Conservation (phyloP, 2,797 vertebrate genomes). For the Lophius americanus region DNA sequence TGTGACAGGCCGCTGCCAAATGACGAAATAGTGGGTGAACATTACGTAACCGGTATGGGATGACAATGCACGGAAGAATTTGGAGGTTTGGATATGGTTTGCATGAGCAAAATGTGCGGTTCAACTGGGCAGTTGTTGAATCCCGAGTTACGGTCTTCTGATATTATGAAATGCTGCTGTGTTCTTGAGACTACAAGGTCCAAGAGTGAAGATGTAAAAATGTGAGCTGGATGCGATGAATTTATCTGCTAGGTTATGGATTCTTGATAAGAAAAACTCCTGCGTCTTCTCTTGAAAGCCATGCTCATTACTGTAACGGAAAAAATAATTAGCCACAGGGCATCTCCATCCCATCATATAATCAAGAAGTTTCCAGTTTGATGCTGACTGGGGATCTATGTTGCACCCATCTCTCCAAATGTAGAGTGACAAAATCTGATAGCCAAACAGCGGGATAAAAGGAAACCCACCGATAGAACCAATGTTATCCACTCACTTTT, state of each 20-base stretch:
- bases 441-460: too few species aligned
- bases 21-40: conserved; percentile 62
- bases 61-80: conserved; percentile 59
- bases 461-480: too few species aligned
- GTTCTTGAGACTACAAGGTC: conserved; percentile 25
- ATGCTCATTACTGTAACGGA: conserved; percentile 3
- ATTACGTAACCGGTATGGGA: conserved; percentile 55
- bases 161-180: conserved; percentile 13
- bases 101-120: conserved; percentile 48
- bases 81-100: conserved; percentile 53
- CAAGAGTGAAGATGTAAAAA: conserved; percentile 17
- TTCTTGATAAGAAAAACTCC: too few species aligned
- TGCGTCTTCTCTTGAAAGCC: neutral
- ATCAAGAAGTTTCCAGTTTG: conserved; percentile 24
- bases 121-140: conserved; percentile 27
- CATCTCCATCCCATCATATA: neutral
- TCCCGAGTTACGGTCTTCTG: neutral
- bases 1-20: conserved; percentile 63
- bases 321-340: neutral
- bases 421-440: neutral
- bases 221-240: neutral
- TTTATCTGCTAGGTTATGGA: neutral
- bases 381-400: neutral
- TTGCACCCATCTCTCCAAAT: neutral
- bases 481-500: too few species aligned